Conservation (phyloP, 1,140 invertebrate species). For the Lordiphosa mommai region DNA sequence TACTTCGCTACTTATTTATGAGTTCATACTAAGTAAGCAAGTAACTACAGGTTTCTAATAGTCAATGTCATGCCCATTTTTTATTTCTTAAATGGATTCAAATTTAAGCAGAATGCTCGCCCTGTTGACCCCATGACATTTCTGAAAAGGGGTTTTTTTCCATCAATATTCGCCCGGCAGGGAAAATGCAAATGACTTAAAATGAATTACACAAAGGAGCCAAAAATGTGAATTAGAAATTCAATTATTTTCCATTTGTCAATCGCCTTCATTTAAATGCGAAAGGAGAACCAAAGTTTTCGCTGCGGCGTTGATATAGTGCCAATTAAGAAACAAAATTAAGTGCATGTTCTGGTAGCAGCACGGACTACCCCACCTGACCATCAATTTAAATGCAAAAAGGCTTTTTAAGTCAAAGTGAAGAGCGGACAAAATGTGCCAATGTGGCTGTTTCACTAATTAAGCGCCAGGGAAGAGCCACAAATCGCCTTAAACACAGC, state of each 20-base stretch:
- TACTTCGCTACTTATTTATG: too few species aligned
- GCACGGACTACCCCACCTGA: constrained; percentile 4
- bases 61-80: too few species aligned
- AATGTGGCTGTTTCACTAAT: constrained; percentile 66
- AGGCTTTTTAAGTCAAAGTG: constrained; percentile 42
- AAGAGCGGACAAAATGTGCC: constrained; percentile 48
- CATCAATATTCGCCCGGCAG: too few species aligned
- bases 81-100: too few species aligned
- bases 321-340: constrained; percentile 68
- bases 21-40: too few species aligned
- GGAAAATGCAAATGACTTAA: too few species aligned
- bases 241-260: too few species aligned
- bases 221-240: constrained; percentile 23
- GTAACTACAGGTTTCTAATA: too few species aligned
- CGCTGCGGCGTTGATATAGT: constrained; percentile 41
- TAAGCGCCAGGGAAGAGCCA: constrained; percentile 29
- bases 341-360: constrained; percentile 41
- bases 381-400: constrained; percentile 73
- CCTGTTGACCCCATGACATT: too few species aligned
- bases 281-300: not conserved
- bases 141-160: too few species aligned
- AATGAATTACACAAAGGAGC: too few species aligned
- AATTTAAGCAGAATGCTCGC: too few species aligned
- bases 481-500: constrained; percentile 36
- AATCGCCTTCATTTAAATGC: constrained; percentile 28